Evolutionary conservation across 2,888 invertebrate genomes (phyloP), one percentile per base, ranked within the genome.

Genomic region (Seira sanloemensis): DNA sequence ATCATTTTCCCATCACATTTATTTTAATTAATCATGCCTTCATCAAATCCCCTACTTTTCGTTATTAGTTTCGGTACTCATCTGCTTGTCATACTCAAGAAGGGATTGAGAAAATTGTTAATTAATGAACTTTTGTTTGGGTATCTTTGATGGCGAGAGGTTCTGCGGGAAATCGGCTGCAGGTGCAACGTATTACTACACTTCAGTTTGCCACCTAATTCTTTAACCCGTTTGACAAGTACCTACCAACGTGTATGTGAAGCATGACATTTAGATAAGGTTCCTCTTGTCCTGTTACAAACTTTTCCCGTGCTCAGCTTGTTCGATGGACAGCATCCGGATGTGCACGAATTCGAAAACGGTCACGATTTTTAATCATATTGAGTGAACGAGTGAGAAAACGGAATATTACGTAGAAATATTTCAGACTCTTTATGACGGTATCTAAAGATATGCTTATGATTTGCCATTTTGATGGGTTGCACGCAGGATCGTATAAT

Each of bases 301-400:
- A n/a, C n/a, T n/a, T n/a, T n/a, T n/a, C n/a, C n/a, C n/a, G n/a
- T n/a, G n/a, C n/a, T n/a, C n/a, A n/a, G n/a, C n/a, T n/a, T n/a
- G n/a, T n/a, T n/a, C n/a, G n/a, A n/a, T 66, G 19, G 24, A 5
- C 19, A 23, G 1, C 68, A 71, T 24, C 71, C 71, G 71, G 71
- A 71, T n/a, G n/a, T 71, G 19, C n/a, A 68, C 12, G 62, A 27
- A 69, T 78, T 78, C 69, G 58, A 78, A 27, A 58, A 23, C 69
- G 69, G 69, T 78, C 77, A 78, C 77, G 77, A 78, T 68, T 78
- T 78, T 78, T 69, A 54, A 25, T 78, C n/a, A n/a, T n/a, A n/a
- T n/a, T n/a, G n/a, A n/a, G n/a, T n/a, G n/a, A n/a, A n/a, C n/a
- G n/a, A n/a, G n/a, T n/a, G n/a, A n/a, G n/a, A n/a, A n/a, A n/a